A percentile compares a stretch with the other conserved stretches of the same genome.
phyloP scores from a whole-genome alignment of 2,888 invertebrate species.

The Lasioglossum oenotherae region DNA sequence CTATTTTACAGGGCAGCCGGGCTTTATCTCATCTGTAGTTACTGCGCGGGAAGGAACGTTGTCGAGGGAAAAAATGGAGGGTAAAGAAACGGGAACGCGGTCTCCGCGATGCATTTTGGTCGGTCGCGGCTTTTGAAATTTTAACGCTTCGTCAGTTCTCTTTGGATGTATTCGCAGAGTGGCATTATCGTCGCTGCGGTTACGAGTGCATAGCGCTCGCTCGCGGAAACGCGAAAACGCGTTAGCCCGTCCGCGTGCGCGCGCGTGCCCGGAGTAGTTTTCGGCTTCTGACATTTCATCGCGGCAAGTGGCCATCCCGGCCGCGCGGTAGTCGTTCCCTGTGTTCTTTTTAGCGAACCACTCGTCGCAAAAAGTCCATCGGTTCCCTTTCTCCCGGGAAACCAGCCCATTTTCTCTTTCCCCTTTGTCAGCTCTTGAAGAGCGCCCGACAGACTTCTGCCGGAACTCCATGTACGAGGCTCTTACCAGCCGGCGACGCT shows the following conservation, averaged over 20 bases:
- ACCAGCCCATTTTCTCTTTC: constrained; percentile 29
- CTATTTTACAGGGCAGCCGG: background rate
- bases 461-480: constrained; percentile 4
- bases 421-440: constrained; percentile 25
- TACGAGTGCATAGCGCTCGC: constrained; percentile 67
- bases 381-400: constrained; percentile 51
- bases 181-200: constrained; percentile 76
- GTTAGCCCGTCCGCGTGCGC: background rate
- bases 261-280: constrained; percentile 44
- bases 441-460: constrained; percentile 1
- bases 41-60: constrained; percentile 29
- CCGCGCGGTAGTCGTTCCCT: constrained; percentile 42
- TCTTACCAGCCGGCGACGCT: constrained; percentile 13
- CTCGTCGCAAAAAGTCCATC: constrained; percentile 76
- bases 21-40: background rate
- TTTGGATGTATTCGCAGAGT: constrained; percentile 74
- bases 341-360: constrained; percentile 71
- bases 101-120: constrained; percentile 71
- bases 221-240: background rate
- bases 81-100: constrained; percentile 71
- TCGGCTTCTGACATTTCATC: constrained; percentile 71
- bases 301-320: constrained; percentile 68
- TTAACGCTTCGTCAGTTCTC: constrained; percentile 79
- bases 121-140: constrained; percentile 76
- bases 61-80: constrained; percentile 33